Evolutionary conservation across 2,888 invertebrate species (phyloP), one percentile per base, ranked within the genome.

Genomic region (Lasioglossum calceatum): DNA sequence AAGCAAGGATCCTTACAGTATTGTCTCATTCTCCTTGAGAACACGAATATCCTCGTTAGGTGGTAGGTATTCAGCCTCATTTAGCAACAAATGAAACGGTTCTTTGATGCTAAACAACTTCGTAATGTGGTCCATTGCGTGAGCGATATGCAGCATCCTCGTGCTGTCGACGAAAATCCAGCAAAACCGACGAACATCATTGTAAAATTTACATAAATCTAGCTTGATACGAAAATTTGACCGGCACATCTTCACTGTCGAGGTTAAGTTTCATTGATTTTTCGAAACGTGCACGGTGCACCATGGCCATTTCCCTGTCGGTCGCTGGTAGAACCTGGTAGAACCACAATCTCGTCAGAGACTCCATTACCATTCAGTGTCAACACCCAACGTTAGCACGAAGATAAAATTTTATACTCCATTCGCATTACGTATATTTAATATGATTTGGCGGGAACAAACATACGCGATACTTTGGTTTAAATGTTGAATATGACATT

Each of bases 1-100:
- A 36, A 14, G 10, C 1, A 58, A 54, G 8, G 58, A 36, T n/a
- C 36, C 92, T 92, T 83, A 94, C 93, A 90, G 16, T 16, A 93
- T 85, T 0, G 87, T 89, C 64, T 93, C 93, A 36, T 92, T 92
- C 7, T 93, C 92, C 39, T 92, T 89, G 5, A 94, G 72, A 77
- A 94, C 88, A 58, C 91, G 91, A 32, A 95, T 91, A 84, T 95
- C 95, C 85, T 95, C 95, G 27, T 86, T 91, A 3, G 95, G 93
- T 4, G 95, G 95, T 70, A 95, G 86, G 88, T 94, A 94, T 70
- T 93, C 93, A 27, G 90, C 90, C 4, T 93, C 91, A 36, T 92
- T 92, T 32, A 93, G 88, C 32, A 94, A 79, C 27, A 95, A 90
- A 80, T 95, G 93, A 87, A 95, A 95, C 2, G 94, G 93, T 82